Percentiles rank a stretch among this genome's conserved stretches.
phyloP scores from a whole-genome alignment of 2,888 invertebrate genomes.

The Pasiphila rectangulata region DNA sequence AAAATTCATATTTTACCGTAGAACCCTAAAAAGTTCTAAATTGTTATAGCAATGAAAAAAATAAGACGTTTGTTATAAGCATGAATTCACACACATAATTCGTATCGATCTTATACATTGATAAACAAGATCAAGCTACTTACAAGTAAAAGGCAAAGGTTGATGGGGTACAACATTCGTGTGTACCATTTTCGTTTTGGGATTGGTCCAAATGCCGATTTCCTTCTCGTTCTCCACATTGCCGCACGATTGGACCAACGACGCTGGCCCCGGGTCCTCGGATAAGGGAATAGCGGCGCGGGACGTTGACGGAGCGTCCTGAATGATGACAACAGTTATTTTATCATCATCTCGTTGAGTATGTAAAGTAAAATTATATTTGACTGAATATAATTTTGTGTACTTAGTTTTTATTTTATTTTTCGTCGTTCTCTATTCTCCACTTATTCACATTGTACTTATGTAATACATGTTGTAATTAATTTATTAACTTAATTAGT shows the following conservation, averaged over 20 bases:
- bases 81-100: neutral
- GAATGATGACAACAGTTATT: neutral
- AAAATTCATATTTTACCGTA: no score
- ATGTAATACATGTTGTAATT: no score
- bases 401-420: no score
- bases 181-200: conserved; percentile 76
- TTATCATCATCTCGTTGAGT: neutral
- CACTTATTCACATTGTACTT: no score
- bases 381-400: no score
- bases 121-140: conserved; percentile 37
- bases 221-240: conserved; percentile 75
- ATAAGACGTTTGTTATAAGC: neutral
- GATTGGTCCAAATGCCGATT: conserved; percentile 76
- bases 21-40: no score
- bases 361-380: neutral
- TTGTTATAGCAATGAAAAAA: no score
- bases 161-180: conserved; percentile 70
- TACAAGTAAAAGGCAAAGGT: conserved; percentile 70
- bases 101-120: neutral
- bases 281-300: conserved; percentile 51
- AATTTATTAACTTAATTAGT: no score
- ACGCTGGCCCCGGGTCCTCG: conserved; percentile 67
- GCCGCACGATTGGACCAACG: conserved; percentile 65
- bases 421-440: no score
- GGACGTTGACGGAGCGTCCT: conserved; percentile 76